These are phyloP conservation scores for Formicarius rufipectus DNA, from an alignment of 2,113 vertebrate genomes.

Conservation along the genomic window DNA sequence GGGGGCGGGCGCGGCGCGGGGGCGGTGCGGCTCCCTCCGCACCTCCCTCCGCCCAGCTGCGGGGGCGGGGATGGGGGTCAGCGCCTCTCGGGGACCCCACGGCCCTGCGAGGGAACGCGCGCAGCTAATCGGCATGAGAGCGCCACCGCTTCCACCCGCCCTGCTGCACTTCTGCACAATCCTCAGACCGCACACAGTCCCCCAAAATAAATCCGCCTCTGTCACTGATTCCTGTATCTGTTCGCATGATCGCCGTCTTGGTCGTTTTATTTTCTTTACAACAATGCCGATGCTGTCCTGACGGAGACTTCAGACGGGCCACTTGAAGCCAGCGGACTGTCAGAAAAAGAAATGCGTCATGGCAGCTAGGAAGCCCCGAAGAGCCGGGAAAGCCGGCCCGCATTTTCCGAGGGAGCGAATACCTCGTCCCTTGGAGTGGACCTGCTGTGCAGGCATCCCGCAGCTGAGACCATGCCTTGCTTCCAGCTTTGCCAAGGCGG, in stretches of 20 bases:
- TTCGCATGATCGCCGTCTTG: not conserved
- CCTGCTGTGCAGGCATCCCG: not conserved
- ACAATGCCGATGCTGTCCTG: not conserved
- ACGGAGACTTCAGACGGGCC: not conserved
- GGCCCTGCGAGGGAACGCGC: rapidly evolving
- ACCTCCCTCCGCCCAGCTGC: not conserved
- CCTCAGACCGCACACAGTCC: not conserved
- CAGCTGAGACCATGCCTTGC: rapidly evolving
- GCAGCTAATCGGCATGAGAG: rapidly evolving
- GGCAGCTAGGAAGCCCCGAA: not conserved
- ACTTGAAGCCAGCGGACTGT: not conserved
- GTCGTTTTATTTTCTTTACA: not conserved
- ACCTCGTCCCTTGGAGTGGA: rapidly evolving
- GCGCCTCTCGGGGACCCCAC: not conserved
- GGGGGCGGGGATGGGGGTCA: not conserved
- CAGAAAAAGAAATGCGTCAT: not conserved
- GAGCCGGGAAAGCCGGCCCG: not conserved
- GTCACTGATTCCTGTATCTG: not conserved
- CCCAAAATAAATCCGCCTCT: not conserved
- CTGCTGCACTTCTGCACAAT: not conserved
- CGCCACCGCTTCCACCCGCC: rapidly evolving
- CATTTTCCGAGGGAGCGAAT: not conserved
- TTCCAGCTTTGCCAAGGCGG: rapidly evolving
- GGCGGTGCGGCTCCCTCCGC: not conserved
- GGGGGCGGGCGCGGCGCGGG: not conserved